phyloP scores from a whole-genome alignment of 1,140 invertebrate species.

The Drosophila nigromelanica region DNA sequence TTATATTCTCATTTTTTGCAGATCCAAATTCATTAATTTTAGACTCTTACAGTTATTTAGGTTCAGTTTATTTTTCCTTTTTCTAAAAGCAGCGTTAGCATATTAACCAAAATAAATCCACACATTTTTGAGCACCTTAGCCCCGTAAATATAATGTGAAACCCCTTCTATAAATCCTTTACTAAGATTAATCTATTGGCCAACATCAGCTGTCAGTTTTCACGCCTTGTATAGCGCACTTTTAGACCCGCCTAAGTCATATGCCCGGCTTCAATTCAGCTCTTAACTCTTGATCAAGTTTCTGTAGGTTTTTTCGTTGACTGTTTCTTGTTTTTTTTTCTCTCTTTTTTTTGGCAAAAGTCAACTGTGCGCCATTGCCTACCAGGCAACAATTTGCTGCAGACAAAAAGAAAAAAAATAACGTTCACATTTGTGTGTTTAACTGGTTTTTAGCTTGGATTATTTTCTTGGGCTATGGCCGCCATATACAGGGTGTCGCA shows the following conservation, averaged over 20 bases:
- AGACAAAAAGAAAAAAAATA: slow-evolving; percentile 57
- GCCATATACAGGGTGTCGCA: slow-evolving; percentile 35
- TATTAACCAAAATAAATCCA: not conserved
- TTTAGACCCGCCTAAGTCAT: slow-evolving; percentile 53
- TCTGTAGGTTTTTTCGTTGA: slow-evolving; percentile 63
- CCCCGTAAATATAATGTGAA: too few relatives aligned
- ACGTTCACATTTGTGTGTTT: slow-evolving; percentile 55
- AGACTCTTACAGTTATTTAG: too few relatives aligned
- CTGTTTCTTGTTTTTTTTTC: slow-evolving; percentile 60
- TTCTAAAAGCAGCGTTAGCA: too few relatives aligned
- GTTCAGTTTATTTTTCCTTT: too few relatives aligned
- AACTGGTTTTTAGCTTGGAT: slow-evolving; percentile 65
- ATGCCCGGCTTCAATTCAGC: slow-evolving; percentile 45
- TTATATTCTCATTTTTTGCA: too few relatives aligned
- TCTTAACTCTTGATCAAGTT: slow-evolving; percentile 77
- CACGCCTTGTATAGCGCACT: slow-evolving; percentile 63
- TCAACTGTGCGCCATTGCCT: slow-evolving; percentile 57
- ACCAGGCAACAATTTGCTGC: slow-evolving; percentile 62
- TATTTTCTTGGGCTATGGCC: slow-evolving; percentile 35
- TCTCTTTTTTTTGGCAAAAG: slow-evolving; percentile 67
- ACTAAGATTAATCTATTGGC: slow-evolving; percentile 25
- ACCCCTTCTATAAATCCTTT: not conserved
- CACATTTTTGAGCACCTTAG: not conserved
- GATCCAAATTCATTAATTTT: too few relatives aligned
- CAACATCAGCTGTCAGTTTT: slow-evolving; percentile 58